Evolutionary conservation across 2,888 invertebrate species (phyloP).

Genomic region (Cataglyphis cursor): DNA sequence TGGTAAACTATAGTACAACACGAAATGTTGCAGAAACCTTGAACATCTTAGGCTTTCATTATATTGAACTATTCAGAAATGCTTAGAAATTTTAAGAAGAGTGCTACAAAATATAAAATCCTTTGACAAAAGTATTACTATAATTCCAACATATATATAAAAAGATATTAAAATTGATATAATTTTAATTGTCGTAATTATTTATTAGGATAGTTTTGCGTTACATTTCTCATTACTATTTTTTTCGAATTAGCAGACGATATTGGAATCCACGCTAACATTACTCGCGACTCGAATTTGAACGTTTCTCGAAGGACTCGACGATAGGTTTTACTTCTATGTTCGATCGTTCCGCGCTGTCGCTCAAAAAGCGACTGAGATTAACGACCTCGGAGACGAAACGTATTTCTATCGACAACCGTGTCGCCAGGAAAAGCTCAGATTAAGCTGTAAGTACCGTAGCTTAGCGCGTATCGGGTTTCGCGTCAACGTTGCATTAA

Average conservation of each 20-base stretch:
- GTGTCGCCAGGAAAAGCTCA: constrained; percentile 69
- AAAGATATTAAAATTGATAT: background rate
- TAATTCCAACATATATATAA: background rate
- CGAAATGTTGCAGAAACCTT: background rate
- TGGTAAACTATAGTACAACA: background rate
- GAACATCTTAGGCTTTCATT: constrained; percentile 9
- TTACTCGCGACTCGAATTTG: constrained; percentile 13
- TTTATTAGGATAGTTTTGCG: background rate
- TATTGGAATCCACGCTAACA: background rate
- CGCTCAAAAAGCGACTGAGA: constrained; percentile 51
- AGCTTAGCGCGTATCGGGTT: constrained; percentile 70
- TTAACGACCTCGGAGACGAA: constrained; percentile 51
- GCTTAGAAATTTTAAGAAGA: background rate
- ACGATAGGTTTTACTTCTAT: constrained; percentile 38
- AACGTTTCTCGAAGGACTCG: background rate
- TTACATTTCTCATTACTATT: background rate
- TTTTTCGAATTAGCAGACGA: background rate
- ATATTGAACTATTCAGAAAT: background rate
- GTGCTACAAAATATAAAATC: background rate
- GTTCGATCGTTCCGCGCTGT: constrained; percentile 43
- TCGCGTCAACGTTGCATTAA: constrained; percentile 69
- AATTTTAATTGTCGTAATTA: background rate
- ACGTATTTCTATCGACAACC: constrained; percentile 69
- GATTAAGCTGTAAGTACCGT: constrained; percentile 73
- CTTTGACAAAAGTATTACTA: background rate